phyloP scores from a whole-genome alignment of 2,797 vertebrate genomes.

The Acrossocheilus wenchowensis region DNA sequence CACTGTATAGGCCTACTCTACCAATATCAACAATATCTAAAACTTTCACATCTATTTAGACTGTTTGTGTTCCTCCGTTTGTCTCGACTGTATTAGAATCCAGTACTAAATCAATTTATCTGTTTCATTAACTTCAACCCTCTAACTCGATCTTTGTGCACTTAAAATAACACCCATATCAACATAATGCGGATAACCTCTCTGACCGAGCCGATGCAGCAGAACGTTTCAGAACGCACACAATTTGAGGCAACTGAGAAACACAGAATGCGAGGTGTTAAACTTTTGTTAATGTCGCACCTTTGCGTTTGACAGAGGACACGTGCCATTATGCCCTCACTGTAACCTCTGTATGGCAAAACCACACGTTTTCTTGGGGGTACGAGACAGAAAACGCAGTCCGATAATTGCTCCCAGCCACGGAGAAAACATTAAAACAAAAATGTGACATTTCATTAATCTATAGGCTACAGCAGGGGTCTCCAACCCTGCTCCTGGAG shows the following conservation, averaged over 20 bases:
- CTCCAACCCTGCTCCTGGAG: too few relatives aligned
- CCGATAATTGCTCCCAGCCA: neutral
- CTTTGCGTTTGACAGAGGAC: conserved; percentile 47
- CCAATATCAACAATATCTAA: neutral
- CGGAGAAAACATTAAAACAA: neutral
- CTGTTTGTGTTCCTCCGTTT: neutral
- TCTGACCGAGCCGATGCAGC: conserved; percentile 9
- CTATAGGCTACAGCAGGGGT: neutral
- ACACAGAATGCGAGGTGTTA: conserved; percentile 56
- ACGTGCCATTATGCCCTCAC: conserved; percentile 50
- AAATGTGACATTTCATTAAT: neutral
- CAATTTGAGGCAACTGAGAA: conserved; percentile 23
- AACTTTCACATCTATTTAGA: neutral
- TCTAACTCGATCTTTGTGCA: neutral
- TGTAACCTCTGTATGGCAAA: neutral
- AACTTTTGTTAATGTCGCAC: conserved; percentile 43
- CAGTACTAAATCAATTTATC: neutral
- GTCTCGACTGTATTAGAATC: neutral
- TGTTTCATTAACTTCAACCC: neutral
- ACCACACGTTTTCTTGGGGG: neutral
- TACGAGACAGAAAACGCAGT: neutral
- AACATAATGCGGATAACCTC: neutral
- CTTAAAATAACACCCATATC: neutral
- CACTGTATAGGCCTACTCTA: too few relatives aligned
- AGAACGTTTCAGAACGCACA: neutral